Percentiles rank a stretch among this genome's conserved stretches.
These are phyloP conservation scores for Vultur gryphus DNA, from an alignment of 2,797 vertebrate species.

Conservation along the genomic window DNA sequence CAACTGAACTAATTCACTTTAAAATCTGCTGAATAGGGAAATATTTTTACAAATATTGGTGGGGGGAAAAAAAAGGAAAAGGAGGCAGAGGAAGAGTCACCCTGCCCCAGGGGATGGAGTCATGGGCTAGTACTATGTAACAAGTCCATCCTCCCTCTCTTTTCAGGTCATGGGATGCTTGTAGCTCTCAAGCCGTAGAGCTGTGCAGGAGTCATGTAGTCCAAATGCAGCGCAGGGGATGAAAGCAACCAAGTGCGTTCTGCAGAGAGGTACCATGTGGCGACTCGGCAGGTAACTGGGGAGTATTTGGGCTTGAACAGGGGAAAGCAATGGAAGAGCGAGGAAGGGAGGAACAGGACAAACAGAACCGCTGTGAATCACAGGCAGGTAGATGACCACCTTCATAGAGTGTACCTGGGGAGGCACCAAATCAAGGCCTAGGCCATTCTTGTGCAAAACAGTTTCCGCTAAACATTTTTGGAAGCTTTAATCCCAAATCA, in stretches of 20 bases:
- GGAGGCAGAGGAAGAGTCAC: not conserved
- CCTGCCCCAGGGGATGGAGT: not conserved
- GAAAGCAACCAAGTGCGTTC: not conserved
- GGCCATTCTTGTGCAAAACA: not conserved
- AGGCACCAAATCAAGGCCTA: not conserved
- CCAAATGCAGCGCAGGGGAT: accelerated
- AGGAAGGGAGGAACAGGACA: not conserved
- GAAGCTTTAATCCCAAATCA: not conserved
- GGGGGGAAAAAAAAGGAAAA: not conserved
- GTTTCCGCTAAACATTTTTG: not conserved
- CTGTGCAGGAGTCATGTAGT: not conserved
- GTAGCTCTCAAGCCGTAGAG: not conserved
- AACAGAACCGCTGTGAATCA: not conserved
- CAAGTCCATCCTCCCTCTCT: not conserved
- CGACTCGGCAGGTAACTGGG: accelerated
- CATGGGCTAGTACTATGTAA: accelerated
- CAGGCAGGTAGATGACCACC: not conserved
- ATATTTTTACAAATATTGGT: too few relatives aligned
- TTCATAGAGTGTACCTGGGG: not conserved
- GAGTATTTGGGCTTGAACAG: not conserved
- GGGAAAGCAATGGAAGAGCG: accelerated
- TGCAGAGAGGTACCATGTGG: accelerated
- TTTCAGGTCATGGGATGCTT: not conserved
- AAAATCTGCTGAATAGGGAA: not conserved
- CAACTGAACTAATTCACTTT: too few relatives aligned